These are phyloP conservation scores for Hydrochoerus hydrochaeris DNA, from an alignment of 2,113 vertebrate species.

Conservation along the genomic window DNA sequence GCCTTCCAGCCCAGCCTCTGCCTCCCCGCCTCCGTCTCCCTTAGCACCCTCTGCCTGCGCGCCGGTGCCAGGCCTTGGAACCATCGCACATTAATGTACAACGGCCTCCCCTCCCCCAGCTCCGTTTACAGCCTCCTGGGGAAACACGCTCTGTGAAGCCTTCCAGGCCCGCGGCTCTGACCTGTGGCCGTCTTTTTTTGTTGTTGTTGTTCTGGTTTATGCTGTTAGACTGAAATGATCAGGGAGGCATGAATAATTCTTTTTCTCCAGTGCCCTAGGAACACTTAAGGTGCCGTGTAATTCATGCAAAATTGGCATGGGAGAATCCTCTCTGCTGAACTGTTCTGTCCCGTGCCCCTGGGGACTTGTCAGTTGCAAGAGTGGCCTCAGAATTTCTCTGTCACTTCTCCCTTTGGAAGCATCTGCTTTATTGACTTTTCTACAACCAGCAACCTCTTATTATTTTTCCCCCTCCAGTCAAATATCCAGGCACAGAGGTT, in stretches of 20 bases:
- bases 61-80: constrained; percentile 57
- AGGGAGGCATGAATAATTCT: constrained; percentile 64
- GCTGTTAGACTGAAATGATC: neutral
- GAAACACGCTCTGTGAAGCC: neutral
- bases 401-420: constrained; percentile 25
- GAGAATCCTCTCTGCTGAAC: constrained; percentile 46
- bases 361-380: constrained; percentile 39
- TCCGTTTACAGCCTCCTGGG: neutral
- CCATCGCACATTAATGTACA: constrained; percentile 38
- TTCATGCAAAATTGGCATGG: constrained; percentile 66
- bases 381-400: constrained; percentile 12
- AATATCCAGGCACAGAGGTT: constrained; percentile 36
- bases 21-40: constrained; percentile 20
- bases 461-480: neutral
- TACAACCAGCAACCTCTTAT: constrained; percentile 42
- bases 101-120: neutral
- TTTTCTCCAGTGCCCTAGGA: constrained; percentile 49
- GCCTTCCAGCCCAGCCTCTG: neutral
- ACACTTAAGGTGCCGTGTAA: constrained; percentile 59
- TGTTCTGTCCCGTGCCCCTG: constrained; percentile 18
- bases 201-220: constrained; percentile 13
- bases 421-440: constrained; percentile 70
- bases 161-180: neutral
- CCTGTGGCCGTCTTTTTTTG: neutral
- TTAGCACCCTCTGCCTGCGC: neutral